phyloP scores from a whole-genome alignment of 2,888 invertebrate species.

The Oegoconia quadripuncta region DNA sequence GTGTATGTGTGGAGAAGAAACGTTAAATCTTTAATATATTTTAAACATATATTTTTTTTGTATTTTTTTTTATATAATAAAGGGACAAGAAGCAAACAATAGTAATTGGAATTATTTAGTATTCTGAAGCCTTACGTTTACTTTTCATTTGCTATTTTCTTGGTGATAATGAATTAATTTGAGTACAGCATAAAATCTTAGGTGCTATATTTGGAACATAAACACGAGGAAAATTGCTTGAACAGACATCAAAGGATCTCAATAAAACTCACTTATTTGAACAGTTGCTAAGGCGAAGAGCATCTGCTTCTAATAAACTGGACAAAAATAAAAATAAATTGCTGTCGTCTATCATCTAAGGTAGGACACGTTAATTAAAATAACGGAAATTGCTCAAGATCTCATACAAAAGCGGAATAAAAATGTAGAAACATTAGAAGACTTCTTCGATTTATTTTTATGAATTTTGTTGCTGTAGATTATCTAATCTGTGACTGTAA shows the following conservation, averaged over 20 bases:
- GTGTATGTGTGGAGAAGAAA: no score
- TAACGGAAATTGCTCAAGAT: slow-evolving; percentile 23
- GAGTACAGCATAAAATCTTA: slow-evolving; percentile 12
- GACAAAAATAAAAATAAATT: slow-evolving; percentile 49
- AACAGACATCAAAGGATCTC: slow-evolving; percentile 62
- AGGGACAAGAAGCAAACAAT: no score
- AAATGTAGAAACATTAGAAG: no score
- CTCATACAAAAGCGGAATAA: not conserved
- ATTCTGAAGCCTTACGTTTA: no score
- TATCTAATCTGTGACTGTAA: no score
- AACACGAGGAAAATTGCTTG: slow-evolving; percentile 52
- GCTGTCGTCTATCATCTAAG: slow-evolving; percentile 42
- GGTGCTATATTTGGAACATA: slow-evolving; percentile 43
- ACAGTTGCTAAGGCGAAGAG: slow-evolving; percentile 45
- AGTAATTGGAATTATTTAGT: no score
- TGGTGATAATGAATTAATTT: slow-evolving; percentile 1
- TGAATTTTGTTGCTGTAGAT: no score
- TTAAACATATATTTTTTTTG: no score
- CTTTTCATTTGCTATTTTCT: no score
- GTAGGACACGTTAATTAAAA: slow-evolving; percentile 27
- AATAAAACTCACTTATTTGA: slow-evolving; percentile 61
- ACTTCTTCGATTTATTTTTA: no score
- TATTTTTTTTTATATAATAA: no score
- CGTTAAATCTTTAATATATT: no score
- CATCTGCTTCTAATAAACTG: slow-evolving; percentile 64